A percentile compares a stretch with the other conserved stretches of the same genome.
Conservation (phyloP, 2,797 vertebrate genomes). For the Sorex maritimensis region DNA sequence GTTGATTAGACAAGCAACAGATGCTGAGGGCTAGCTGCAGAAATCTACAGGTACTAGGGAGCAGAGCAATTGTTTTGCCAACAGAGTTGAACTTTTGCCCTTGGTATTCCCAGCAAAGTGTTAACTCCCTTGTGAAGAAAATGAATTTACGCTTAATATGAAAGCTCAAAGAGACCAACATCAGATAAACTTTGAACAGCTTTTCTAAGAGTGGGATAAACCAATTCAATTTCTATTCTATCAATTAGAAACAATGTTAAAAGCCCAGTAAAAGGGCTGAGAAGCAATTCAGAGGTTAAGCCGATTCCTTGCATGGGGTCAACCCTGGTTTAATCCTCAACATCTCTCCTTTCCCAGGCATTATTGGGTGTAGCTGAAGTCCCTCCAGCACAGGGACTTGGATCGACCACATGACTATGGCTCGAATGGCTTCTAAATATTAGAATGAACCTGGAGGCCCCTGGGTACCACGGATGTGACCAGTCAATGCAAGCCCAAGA, state of each 20-base stretch:
- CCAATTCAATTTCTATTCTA: constrained; percentile 18
- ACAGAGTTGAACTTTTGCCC: constrained; percentile 7
- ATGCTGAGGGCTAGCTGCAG: neutral
- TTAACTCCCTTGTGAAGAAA: neutral
- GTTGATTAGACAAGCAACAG: neutral
- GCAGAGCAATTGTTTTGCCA: constrained; percentile 12
- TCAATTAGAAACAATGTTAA: constrained; percentile 21
- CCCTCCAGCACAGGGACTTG: no score
- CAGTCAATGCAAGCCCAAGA: no score
- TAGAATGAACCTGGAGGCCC: no score
- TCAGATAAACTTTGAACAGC: constrained; percentile 28
- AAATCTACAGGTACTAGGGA: neutral
- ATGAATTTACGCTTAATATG: constrained; percentile 42
- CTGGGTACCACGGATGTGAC: no score
- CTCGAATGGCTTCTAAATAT: no score
- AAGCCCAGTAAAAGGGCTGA: neutral
- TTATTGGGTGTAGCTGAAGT: no score
- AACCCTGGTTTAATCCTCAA: no score
- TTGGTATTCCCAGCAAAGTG: neutral
- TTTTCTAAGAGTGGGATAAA: neutral
- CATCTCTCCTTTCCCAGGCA: no score
- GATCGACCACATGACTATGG: no score
- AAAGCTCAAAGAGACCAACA: constrained; percentile 27
- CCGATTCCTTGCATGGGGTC: no score
- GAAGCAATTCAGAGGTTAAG: no score